Conservation (phyloP, 1,140 invertebrate genomes). For the Drosophila saltans region DNA sequence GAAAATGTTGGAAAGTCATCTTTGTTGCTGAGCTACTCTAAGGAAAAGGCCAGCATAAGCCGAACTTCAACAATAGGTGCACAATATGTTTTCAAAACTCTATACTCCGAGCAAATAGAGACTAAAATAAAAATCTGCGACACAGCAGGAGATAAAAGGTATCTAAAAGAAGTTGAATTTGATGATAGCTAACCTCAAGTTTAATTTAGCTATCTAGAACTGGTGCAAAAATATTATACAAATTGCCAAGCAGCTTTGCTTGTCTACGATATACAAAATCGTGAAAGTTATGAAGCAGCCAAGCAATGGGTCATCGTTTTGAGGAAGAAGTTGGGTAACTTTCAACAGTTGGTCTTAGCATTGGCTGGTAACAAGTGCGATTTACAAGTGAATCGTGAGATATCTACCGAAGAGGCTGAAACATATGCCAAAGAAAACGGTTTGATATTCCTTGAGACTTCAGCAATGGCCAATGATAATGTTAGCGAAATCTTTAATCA, state of each 20-base stretch:
- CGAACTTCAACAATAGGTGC: conserved; percentile 14
- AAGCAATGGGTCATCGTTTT: conserved; percentile 34
- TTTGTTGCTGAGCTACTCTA: conserved; percentile 18
- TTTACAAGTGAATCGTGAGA: no score
- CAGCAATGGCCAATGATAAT: no score
- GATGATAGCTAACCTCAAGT: no score
- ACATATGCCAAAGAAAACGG: no score
- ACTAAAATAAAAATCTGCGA: conserved; percentile 46
- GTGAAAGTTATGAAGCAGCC: conserved; percentile 26
- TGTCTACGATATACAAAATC: conserved; percentile 52
- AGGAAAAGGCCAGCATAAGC: conserved; percentile 1
- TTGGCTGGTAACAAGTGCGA: no score
- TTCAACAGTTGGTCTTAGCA: no score
- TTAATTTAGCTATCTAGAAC: conserved; percentile 33
- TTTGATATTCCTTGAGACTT: no score
- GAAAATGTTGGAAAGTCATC: conserved; percentile 48
- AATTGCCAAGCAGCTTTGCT: conserved; percentile 34
- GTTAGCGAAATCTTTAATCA: background rate
- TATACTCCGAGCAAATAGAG: background rate
- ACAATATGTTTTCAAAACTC: conserved; percentile 19
- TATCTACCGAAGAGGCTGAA: no score
- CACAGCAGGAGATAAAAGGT: conserved; percentile 40
- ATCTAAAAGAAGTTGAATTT: conserved; percentile 4
- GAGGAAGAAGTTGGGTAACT: conserved; percentile 6
- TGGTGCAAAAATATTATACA: conserved; percentile 26